Evolutionary conservation across 1,140 invertebrate genomes (phyloP), one percentile per base, ranked within the genome.

Genomic region (Drosophila parvula): DNA sequence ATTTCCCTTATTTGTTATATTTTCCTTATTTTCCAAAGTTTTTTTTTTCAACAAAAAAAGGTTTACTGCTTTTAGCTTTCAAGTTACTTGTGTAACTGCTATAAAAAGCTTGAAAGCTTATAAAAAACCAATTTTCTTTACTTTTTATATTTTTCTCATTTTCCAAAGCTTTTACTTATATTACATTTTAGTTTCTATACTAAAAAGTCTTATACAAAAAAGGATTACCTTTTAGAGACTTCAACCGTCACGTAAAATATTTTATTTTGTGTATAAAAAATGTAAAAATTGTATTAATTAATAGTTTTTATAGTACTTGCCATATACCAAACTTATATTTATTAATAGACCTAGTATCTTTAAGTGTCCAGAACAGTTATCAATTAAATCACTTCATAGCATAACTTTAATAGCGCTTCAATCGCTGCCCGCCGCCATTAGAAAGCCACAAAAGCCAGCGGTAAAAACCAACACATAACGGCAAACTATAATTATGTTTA

Each of bases 401-500:
- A 81, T 81, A 75, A 75, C 61, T 83, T 83, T 68, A 80, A 80
- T 69, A 41, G 61, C 34, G 30, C 32, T 68, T 59, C 80, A 53
- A 73, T 71, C 50, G 30, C 28, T 50, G 63, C 8, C 34, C 32
- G 10, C 10, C 8, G 63, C 74, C 70, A 85, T 83, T 80, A 74
- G 83, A 85, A 65, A 59, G 16, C 58, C 65, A 58, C 56, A 77
- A 81, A 34, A 41, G 56, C 58, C 58, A 41, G 59, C 43, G 38
- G 70, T 68, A 70, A 70, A 79, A 75, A 78, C 41, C 76, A 83
- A 78, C 55, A 84, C 64, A 82, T 63, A 81, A 76, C 82, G 65
- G 67, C 79, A 61, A 89, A 88, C 84, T 84, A 89, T 89, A 89
- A 89, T 89, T 89, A 89, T 89, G 84, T 89, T 89, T 89, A 89